A percentile compares a stretch with the other conserved stretches of the same genome.
Conservation (phyloP, 2,797 vertebrate genomes). For the Monodelphis domestica region DNA sequence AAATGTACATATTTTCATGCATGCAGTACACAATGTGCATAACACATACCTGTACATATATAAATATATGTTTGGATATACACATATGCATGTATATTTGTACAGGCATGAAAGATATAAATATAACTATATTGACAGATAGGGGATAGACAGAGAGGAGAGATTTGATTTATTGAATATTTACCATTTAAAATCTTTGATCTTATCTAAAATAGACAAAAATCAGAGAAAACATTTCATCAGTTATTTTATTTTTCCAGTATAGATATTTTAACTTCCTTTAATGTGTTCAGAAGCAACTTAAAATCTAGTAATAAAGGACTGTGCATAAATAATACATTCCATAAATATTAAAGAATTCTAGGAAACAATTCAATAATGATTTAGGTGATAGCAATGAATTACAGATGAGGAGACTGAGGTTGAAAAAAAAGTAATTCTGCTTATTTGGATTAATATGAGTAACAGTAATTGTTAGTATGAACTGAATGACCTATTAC, state of each 20-base stretch:
- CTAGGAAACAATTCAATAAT: neutral
- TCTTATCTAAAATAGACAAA: neutral
- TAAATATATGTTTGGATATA: neutral
- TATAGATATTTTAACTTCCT: neutral
- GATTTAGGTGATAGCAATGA: neutral
- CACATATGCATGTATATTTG: neutral
- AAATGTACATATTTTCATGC: neutral
- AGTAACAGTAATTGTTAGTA: neutral
- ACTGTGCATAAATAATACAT: neutral
- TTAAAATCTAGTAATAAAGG: neutral
- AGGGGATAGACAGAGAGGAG: neutral
- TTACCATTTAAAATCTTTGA: neutral
- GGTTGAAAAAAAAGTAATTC: neutral
- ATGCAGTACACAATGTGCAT: neutral
- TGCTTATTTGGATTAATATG: neutral
- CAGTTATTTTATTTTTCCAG: neutral
- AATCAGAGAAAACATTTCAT: neutral
- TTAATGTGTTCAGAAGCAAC: neutral
- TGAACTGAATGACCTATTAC: no score
- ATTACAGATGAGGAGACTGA: neutral
- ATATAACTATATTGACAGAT: no score
- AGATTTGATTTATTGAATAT: neutral
- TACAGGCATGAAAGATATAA: no score
- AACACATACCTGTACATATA: neutral
- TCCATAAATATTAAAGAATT: neutral